Conservation (phyloP, 2,797 vertebrate genomes). For the Rousettus madagascariensis region DNA sequence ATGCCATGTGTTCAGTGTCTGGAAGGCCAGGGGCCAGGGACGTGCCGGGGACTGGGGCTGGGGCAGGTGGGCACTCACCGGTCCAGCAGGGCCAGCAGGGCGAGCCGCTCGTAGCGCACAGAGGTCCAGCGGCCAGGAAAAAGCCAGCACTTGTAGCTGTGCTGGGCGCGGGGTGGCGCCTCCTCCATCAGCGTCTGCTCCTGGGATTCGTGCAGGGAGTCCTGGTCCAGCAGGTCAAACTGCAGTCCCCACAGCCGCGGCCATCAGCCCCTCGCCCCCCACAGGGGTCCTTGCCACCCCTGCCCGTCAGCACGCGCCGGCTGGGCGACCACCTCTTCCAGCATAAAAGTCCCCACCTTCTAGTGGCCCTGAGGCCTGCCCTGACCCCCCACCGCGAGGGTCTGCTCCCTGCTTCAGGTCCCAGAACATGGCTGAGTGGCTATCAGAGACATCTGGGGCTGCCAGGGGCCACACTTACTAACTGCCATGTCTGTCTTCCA, state of each 20-base stretch:
- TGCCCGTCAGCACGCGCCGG: not conserved
- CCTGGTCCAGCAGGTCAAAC: slow-evolving; percentile 94
- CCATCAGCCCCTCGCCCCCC: slow-evolving; percentile 67
- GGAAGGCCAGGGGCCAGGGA: not conserved
- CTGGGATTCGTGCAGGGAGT: slow-evolving; percentile 94
- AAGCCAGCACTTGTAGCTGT: slow-evolving; percentile 95
- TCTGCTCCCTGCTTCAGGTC: not conserved
- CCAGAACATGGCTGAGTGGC: not conserved
- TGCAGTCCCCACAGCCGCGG: slow-evolving; percentile 78
- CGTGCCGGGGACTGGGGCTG: not conserved
- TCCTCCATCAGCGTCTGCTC: slow-evolving; percentile 96
- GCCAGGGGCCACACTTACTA: not conserved
- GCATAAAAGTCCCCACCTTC: not conserved
- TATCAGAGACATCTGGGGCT: too few relatives aligned
- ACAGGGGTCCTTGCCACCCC: not conserved
- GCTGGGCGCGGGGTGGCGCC: slow-evolving; percentile 92
- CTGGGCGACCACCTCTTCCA: not conserved
- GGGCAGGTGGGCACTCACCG: slow-evolving; percentile 83
- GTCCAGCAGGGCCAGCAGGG: slow-evolving; percentile 92
- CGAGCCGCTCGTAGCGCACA: slow-evolving; percentile 93
- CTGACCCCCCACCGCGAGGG: not conserved
- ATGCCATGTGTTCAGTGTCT: not conserved
- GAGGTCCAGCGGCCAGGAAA: slow-evolving; percentile 93
- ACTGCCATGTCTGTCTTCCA: not conserved
- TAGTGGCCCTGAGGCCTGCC: not conserved